Percentiles rank a stretch among this genome's conserved stretches.
Conservation (phyloP, 2,797 vertebrate species). For the Podarcis lilfordi region DNA sequence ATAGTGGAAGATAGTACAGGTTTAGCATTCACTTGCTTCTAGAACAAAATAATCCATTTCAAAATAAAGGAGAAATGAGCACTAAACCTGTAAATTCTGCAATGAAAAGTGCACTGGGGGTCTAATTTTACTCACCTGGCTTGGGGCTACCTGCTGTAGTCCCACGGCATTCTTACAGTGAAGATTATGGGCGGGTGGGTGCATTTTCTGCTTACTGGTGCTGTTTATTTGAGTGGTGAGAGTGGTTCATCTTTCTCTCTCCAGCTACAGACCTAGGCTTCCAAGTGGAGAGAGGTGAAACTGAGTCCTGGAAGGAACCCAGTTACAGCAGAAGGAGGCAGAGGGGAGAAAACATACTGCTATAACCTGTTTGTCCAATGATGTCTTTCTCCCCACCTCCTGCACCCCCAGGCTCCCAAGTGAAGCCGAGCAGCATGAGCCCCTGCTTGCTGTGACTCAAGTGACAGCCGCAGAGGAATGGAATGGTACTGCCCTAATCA, state of each 20-base stretch:
- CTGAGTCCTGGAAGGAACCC: not conserved
- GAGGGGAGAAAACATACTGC: not conserved
- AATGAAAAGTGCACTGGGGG: too few species aligned
- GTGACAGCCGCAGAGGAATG: not conserved
- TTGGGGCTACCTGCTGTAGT: too few species aligned
- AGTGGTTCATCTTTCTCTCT: not conserved
- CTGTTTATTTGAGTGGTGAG: not conserved
- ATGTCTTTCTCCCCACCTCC: not conserved
- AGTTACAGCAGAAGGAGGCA: not conserved
- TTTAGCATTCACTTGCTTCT: too few species aligned
- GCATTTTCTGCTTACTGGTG: not conserved
- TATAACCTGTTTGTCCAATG: not conserved
- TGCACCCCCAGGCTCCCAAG: not conserved
- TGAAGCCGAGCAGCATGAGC: not conserved
- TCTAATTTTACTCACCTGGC: too few species aligned
- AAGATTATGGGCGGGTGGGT: not conserved
- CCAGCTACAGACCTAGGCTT: not conserved
- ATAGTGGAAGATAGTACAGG: too few species aligned
- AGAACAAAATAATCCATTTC: too few species aligned
- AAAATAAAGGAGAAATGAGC: too few species aligned
- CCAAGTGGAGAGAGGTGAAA: not conserved
- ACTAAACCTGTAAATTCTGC: too few species aligned
- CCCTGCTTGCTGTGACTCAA: not conserved
- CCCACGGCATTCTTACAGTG: not conserved
- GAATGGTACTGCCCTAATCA: not conserved